Evolutionary conservation across 92 coral and sea anemone genomes (phyloP), one percentile per base, ranked within the genome.

Genomic region (Epizoanthus ramosus): DNA sequence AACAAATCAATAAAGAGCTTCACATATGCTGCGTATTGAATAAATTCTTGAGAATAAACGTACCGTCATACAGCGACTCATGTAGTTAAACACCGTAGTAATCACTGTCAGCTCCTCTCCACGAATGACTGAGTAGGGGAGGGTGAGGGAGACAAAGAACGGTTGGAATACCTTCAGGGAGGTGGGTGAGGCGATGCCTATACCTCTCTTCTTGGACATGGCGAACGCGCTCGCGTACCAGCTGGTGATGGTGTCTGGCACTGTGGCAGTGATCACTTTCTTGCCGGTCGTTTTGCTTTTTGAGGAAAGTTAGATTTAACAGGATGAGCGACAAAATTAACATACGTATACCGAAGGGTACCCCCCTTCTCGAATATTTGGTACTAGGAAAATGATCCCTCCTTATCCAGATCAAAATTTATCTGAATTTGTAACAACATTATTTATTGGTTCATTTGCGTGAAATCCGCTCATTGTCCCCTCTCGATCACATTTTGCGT

Each of bases 171-270:
- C 94, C 39, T 88, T 94, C 13, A 96, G 85, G 4, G 89, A 50
- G 17, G 98, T 65, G 13, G 98, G 90, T 5, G 88, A 63, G 41
- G 99, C 83, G 23, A 96, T 80, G 3, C 99, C 99, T 6, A 96
- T 85, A 5, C 99, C 99, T 79, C 88, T 66, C 60, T 70, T 77
- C n/a, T 88, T 57, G 25, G 98, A 93, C 89, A 94, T 91, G 43
- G 98, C 99, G 73, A 96, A 94, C 21, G 96, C 99, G 83, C 91
- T 92, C 12, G 95, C 94, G 41, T 90, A 77, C 99, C 99, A 96
- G 33, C 92, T 96, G 66, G 99, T 96, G 75, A 93, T 93, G 22
- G 98, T 93, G 66, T 94, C 98, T 3, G 99, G 99, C 3, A 96
- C 97, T 16, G 84, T 88, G 64, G 92, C 99, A 23, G 81, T 67